Conservation (phyloP, 2,888 invertebrate species). For the Athetis lepigone region DNA sequence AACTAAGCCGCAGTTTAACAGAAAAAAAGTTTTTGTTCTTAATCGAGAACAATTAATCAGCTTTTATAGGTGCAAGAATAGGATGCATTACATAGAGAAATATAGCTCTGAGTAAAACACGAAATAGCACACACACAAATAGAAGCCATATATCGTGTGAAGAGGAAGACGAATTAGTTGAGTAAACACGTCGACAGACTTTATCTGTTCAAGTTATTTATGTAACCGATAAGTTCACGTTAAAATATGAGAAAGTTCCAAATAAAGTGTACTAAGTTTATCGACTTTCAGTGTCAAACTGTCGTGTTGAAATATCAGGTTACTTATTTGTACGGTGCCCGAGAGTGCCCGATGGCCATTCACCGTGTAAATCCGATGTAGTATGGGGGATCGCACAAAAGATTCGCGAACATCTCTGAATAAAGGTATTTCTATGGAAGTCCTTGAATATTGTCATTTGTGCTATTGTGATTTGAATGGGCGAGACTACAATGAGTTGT, state of each 20-base stretch:
- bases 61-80: constrained; percentile 38
- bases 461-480: constrained; percentile 68
- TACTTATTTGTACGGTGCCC: constrained; percentile 36
- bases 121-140: constrained; percentile 49
- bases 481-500: constrained; percentile 58
- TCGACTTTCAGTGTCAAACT: constrained; percentile 54
- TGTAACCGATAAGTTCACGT: constrained; percentile 71
- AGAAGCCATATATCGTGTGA: constrained; percentile 54
- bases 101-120: constrained; percentile 39
- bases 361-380: constrained; percentile 7
- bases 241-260: constrained; percentile 65
- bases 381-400: constrained; percentile 68
- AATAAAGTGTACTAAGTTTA: constrained; percentile 59
- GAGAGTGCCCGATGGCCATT: constrained; percentile 6
- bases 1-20: constrained; percentile 4
- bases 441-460: constrained; percentile 74
- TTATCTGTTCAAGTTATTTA: constrained; percentile 73
- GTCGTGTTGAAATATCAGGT: constrained; percentile 48
- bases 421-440: constrained; percentile 71
- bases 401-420: constrained; percentile 66
- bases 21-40: constrained; percentile 37
- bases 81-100: constrained; percentile 36
- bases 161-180: constrained; percentile 71
- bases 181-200: constrained; percentile 69
- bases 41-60: constrained; percentile 49